Percentiles rank a stretch among this genome's conserved stretches.
These are phyloP conservation scores for Aldrovandia affinis DNA, from an alignment of 2,797 vertebrate species.

Conservation along the genomic window DNA sequence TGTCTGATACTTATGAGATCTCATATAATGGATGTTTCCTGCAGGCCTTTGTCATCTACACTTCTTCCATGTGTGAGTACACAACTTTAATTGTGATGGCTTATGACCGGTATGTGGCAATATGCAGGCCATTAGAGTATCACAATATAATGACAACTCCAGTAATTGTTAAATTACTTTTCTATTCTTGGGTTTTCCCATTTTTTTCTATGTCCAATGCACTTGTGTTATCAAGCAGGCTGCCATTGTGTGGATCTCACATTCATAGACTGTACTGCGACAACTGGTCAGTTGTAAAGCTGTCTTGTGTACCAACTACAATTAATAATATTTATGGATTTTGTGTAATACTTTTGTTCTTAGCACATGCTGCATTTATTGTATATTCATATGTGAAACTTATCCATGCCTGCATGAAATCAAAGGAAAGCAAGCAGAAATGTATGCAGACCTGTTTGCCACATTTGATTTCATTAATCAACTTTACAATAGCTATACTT, in stretches of 20 bases:
- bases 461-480: constrained; percentile 57
- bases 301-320: constrained; percentile 42
- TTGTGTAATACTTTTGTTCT: neutral
- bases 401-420: constrained; percentile 46
- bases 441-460: constrained; percentile 55
- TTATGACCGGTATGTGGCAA: constrained; percentile 67
- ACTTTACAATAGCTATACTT: constrained; percentile 46
- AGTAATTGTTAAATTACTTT: neutral
- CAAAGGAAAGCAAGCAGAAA: constrained; percentile 47
- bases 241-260: neutral
- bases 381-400: constrained; percentile 59
- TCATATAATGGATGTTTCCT: constrained; percentile 57
- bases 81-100: constrained; percentile 64
- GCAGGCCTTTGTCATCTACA: constrained; percentile 14
- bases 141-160: constrained; percentile 54
- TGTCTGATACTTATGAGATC: constrained; percentile 40
- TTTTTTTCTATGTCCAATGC: neutral
- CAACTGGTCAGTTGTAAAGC: constrained; percentile 65
- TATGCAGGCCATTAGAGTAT: constrained; percentile 67
- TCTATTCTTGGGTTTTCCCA: neutral
- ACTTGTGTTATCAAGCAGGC: neutral
- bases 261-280: constrained; percentile 59
- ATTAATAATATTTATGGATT: constrained; percentile 49
- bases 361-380: constrained; percentile 36
- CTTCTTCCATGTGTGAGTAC: constrained; percentile 51